phyloP scores from a whole-genome alignment of 2,113 vertebrate genomes.

The Oryzias woworae region DNA sequence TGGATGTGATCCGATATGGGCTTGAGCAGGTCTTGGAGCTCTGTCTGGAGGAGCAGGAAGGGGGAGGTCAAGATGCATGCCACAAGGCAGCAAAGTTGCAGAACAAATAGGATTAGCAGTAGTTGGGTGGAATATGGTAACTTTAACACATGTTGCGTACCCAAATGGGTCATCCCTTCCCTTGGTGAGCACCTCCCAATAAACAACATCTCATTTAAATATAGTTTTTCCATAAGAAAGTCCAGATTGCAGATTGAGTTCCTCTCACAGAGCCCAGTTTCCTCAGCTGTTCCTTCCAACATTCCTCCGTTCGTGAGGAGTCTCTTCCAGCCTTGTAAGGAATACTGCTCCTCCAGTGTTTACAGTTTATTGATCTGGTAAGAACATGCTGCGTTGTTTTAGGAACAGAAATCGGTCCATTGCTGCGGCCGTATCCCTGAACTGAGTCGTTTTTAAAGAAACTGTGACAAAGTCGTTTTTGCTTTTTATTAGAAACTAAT shows the following conservation, averaged over 20 bases:
- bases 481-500: not conserved
- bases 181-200: slow-evolving; percentile 11
- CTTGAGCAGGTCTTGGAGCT: slow-evolving; percentile 85
- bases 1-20: slow-evolving; percentile 95
- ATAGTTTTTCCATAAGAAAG: slow-evolving; percentile 59
- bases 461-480: slow-evolving; percentile 3
- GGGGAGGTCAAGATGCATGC: not conserved
- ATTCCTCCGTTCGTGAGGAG: slow-evolving; percentile 74
- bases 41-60: slow-evolving; percentile 73
- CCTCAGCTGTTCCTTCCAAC: slow-evolving; percentile 42
- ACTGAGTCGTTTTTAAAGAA: slow-evolving; percentile 16
- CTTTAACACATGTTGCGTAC: no score
- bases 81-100: not conserved
- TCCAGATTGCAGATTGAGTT: slow-evolving; percentile 49
- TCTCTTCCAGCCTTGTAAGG: slow-evolving; percentile 80
- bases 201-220: slow-evolving; percentile 48
- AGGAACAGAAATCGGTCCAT: slow-evolving; percentile 47
- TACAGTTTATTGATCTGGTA: slow-evolving; percentile 71
- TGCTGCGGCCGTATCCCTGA: not conserved
- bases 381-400: slow-evolving; percentile 10
- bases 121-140: not conserved
- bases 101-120: not conserved
- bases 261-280: slow-evolving; percentile 30
- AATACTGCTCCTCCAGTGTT: slow-evolving; percentile 67
- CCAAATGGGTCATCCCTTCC: not conserved